Percentiles rank a stretch among this genome's conserved stretches.
phyloP scores from a whole-genome alignment of 2,888 invertebrate species.

The Tetropium fuscum region DNA sequence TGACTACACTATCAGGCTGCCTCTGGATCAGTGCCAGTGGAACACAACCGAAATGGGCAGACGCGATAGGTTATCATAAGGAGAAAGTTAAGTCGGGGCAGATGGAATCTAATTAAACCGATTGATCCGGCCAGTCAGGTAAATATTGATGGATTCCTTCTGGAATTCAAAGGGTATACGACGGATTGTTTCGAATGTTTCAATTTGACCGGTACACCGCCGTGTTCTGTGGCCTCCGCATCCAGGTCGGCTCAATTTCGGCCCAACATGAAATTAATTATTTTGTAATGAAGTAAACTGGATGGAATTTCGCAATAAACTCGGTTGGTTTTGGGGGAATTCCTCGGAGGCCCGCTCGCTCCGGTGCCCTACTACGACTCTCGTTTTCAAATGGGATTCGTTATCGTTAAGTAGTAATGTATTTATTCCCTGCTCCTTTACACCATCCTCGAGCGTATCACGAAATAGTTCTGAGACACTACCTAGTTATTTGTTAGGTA shows the following conservation, averaged over 20 bases:
- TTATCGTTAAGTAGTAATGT: too few species aligned
- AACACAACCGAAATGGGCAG: too few species aligned
- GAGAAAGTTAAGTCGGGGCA: background rate
- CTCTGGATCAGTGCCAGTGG: too few species aligned
- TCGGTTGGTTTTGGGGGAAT: constrained; percentile 34
- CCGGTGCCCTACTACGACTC: background rate
- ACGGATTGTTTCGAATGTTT: constrained; percentile 13
- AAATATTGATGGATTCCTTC: constrained; percentile 11
- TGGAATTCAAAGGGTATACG: constrained; percentile 7
- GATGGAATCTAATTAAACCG: constrained; percentile 16
- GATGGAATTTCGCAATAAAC: constrained; percentile 42
- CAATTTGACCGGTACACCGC: constrained; percentile 12
- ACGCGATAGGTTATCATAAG: too few species aligned
- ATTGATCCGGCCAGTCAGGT: constrained; percentile 15
- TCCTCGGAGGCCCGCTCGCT: constrained; percentile 34
- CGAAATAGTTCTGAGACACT: too few species aligned
- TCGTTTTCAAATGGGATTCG: constrained; percentile 4
- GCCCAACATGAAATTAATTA: constrained; percentile 38
- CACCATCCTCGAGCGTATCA: too few species aligned
- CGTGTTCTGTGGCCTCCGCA: background rate
- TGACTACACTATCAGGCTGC: too few species aligned
- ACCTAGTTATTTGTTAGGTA: too few species aligned
- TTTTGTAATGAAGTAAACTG: constrained; percentile 44
- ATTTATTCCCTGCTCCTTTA: too few species aligned
- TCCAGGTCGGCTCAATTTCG: constrained; percentile 15